A percentile compares a stretch with the other conserved stretches of the same genome.
Evolutionary conservation across 1,140 invertebrate genomes (phyloP).

Genomic region (Drosophila kikkawai): DNA sequence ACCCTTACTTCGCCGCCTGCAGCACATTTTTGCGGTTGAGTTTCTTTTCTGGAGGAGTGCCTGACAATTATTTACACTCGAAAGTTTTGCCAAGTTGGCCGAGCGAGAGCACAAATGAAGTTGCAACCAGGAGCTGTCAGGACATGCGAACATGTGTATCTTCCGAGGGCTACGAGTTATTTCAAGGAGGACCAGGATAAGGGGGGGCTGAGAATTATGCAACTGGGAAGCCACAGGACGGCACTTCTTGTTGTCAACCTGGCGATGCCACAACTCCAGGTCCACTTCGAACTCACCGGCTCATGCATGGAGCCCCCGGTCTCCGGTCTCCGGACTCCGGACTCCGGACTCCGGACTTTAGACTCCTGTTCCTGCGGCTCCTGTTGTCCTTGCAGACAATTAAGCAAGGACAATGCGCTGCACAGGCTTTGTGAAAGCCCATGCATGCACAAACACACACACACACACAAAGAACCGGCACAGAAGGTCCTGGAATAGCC

Average conservation of each 20-base stretch:
- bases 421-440: slow-evolving; percentile 56
- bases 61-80: slow-evolving; percentile 81
- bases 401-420: slow-evolving; percentile 75
- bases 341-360: slow-evolving; percentile 14
- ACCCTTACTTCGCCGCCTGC: neutral
- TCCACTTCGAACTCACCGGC: slow-evolving; percentile 15
- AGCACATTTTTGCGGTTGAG: slow-evolving; percentile 71
- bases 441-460: slow-evolving; percentile 38
- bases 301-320: slow-evolving; percentile 2
- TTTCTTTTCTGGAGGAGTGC: slow-evolving; percentile 48
- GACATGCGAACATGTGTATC: slow-evolving; percentile 47
- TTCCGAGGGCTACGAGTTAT: slow-evolving; percentile 26
- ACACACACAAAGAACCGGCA: neutral
- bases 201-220: slow-evolving; percentile 69
- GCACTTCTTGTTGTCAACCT: slow-evolving; percentile 56
- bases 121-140: slow-evolving; percentile 48
- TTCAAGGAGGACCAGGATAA: slow-evolving; percentile 4
- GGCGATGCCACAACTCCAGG: slow-evolving; percentile 13
- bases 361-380: slow-evolving; percentile 20
- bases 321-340: neutral
- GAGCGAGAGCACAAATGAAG: slow-evolving; percentile 64
- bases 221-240: slow-evolving; percentile 50
- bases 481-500: slow-evolving; percentile 5
- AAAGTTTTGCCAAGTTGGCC: slow-evolving; percentile 73
- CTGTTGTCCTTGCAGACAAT: slow-evolving; percentile 78